Conservation (phyloP, 2,113 vertebrate genomes). For the Conger conger region DNA sequence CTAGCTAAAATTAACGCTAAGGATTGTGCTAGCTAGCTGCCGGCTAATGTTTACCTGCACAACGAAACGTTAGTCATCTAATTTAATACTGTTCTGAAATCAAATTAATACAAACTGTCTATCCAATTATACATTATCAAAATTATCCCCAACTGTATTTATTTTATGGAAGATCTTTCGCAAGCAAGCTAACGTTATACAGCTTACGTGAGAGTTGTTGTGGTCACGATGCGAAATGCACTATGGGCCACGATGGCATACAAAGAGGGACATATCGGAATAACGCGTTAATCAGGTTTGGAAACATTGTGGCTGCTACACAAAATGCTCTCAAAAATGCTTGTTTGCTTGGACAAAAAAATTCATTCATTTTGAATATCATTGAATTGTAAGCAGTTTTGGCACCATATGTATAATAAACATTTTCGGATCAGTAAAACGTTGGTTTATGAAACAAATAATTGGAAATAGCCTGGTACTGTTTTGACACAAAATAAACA, state of each 20-base stretch:
- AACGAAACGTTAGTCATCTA: background rate
- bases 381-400: background rate
- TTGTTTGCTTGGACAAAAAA: no score
- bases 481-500: background rate
- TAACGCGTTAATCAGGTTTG: background rate
- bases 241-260: constrained; percentile 34
- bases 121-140: background rate
- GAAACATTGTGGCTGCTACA: constrained; percentile 23
- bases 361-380: background rate
- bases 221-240: background rate
- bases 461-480: no score
- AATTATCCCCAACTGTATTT: background rate
- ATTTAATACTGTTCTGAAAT: background rate
- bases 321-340: constrained; percentile 31
- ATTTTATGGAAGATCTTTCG: background rate
- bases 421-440: no score
- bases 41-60: background rate
- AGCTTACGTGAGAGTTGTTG: background rate
- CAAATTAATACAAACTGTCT: background rate
- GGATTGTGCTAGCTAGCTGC: background rate
- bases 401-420: no score
- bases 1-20: background rate
- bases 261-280: constrained; percentile 38
- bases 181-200: background rate
- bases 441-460: no score